Base-by-base conservation (phyloP, 1,140 invertebrate genomes). In the Brachionus paranguensis region DNA sequence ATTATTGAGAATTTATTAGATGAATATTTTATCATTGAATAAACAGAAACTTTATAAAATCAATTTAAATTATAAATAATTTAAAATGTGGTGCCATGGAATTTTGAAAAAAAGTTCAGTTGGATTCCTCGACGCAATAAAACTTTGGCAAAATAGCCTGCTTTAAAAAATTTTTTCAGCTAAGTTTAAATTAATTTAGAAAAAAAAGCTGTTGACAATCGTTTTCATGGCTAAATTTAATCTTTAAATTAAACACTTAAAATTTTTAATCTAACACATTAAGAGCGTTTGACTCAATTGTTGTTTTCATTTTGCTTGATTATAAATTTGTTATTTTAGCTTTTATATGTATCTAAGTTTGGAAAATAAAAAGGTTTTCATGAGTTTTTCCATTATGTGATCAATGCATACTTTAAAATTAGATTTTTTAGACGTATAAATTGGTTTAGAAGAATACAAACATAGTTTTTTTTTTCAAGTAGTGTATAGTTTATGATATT, bases 21-120 rank as follows among this genome's bases (percentile, higher is more conserved):
- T 33, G 65, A 68, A 68, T 68, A 68, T 68, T 72, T 72, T 72
- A 72, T 72, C 68, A 72, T 45, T 72, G 47, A 72, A 43, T 43
- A 72, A 72, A 72, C 37, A 72, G 68, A 72, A 72, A 72, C 68
- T 72, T 43, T 72, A 72, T 20, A 72, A 72, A 43, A 72, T 41
- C 17, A 41, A 72, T 41, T 41, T 72, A 20, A 41, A 41, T 72
- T 45, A 20, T 72, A 43, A 45, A 72, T 72, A 72, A 72, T 10
- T 72, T 41, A n/a, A 24, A 68, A 24, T 33, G 20, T 33, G 33
- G 65, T 68, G 20, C 53, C 53, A 68, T 68, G 65, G 65, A 68
- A 68, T 41, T 68, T 68, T 33, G 8, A n/a, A 29, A 33, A 68
- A 68, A 33, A 68, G 33, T 14, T 68, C 33, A 20, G 6, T 68